Evolutionary conservation across 2,797 vertebrate genomes (phyloP).

Genomic region (Pangasius sanitwongsei): DNA sequence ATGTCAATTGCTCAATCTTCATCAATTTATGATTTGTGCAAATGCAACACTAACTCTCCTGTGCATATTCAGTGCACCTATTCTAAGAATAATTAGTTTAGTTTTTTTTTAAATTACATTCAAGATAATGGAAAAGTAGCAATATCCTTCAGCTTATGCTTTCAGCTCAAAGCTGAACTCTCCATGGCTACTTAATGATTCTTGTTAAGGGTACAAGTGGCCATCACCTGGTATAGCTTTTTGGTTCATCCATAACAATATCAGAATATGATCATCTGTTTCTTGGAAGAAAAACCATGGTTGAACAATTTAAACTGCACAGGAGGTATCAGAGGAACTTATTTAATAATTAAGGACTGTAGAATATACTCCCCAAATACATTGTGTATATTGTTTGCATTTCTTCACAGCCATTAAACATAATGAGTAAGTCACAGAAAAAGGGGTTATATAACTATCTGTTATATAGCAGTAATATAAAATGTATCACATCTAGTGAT

Average conservation of each 20-base stretch:
- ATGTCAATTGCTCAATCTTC: neutral
- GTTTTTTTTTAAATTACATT: neutral
- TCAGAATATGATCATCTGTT: neutral
- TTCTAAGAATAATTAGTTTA: neutral
- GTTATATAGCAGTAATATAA: slow-evolving; percentile 82
- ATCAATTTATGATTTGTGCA: neutral
- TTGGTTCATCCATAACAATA: slow-evolving; percentile 3
- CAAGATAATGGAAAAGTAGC: neutral
- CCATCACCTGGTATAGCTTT: neutral
- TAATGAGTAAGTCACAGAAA: slow-evolving; percentile 55
- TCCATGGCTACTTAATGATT: neutral
- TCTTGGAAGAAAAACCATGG: neutral
- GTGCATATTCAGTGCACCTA: neutral
- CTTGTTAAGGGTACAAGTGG: neutral
- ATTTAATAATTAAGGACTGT: slow-evolving; percentile 52
- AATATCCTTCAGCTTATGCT: neutral
- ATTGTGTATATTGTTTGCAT: slow-evolving; percentile 52
- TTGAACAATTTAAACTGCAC: neutral
- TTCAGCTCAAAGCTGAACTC: neutral
- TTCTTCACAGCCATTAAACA: slow-evolving; percentile 61
- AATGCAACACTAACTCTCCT: neutral
- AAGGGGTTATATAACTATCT: slow-evolving; percentile 79
- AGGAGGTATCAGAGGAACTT: slow-evolving; percentile 34
- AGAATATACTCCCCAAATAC: slow-evolving; percentile 54
- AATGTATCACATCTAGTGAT: slow-evolving; percentile 88